Percentiles rank a stretch among this genome's conserved stretches.
Evolutionary conservation across 2,113 vertebrate genomes (phyloP).

Genomic region (Nothobranchius kuhntae): DNA sequence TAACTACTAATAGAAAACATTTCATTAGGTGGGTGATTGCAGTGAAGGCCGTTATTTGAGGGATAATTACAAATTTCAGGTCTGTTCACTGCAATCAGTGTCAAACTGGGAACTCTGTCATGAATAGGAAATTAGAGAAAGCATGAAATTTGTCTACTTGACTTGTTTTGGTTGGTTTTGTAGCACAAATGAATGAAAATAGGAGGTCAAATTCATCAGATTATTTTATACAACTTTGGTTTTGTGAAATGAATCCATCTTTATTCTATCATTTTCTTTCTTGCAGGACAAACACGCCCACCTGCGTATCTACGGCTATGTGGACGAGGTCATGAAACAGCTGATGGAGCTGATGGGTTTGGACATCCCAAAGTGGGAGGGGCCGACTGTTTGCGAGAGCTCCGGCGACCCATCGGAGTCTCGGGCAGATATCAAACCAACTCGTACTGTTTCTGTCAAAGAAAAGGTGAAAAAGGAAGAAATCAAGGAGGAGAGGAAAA

Average conservation of each 20-base stretch:
- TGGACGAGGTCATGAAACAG: constrained; percentile 89
- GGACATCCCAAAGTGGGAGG: constrained; percentile 88
- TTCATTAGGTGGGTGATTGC: constrained; percentile 33
- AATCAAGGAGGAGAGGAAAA: constrained; percentile 66
- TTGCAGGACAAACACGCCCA: constrained; percentile 90
- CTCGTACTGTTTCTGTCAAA: constrained; percentile 7
- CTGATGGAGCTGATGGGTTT: constrained; percentile 88
- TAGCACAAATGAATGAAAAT: not conserved
- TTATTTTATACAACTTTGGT: not conserved
- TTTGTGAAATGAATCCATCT: not conserved
- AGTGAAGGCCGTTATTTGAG: constrained; percentile 4
- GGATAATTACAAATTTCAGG: constrained; percentile 34
- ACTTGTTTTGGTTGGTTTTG: not conserved
- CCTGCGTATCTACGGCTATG: constrained; percentile 88
- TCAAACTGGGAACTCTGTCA: constrained; percentile 4
- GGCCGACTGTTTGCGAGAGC: constrained; percentile 82
- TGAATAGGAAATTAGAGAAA: constrained; percentile 3
- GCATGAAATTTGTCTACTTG: not conserved
- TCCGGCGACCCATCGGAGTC: constrained; percentile 35
- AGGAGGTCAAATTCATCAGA: not conserved
- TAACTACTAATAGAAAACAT: constrained; percentile 11
- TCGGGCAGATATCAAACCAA: constrained; percentile 23
- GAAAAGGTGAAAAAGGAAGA: constrained; percentile 53
- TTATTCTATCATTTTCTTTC: constrained; percentile 2
- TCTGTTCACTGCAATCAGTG: constrained; percentile 25